Base-by-base conservation (phyloP, 2,113 vertebrate genomes). In the Pterocles gutturalis region DNA sequence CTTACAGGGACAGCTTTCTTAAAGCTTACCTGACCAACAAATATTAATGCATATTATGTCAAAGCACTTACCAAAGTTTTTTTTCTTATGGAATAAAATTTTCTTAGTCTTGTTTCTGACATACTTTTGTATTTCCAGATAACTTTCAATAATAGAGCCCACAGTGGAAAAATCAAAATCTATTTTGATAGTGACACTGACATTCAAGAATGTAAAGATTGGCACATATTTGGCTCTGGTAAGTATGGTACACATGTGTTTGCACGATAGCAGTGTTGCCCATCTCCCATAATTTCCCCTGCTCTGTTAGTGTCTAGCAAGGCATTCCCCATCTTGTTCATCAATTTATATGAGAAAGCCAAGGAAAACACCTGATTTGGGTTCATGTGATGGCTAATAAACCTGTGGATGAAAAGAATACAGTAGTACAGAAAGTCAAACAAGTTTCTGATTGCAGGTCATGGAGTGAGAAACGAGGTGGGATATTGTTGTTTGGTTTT, bases 81-180 rank as follows among this genome's bases (percentile, higher is more conserved):
- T 45, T 75, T 75, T 57, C 55, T 83, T 67, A 36, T 53, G 67
- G 22, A 73, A 64, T 61, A 19, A 20, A 22, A 65, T 65, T 69
- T 28, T 60, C 13, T 9, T 70, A 11, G 14, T 83, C 43, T 38
- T 77, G 18, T n/a, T 87, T 95, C 71, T 90, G n/a, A 76, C 76
- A 11, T 0, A n/a, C 18, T 57, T 51, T 79, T 98, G 31, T 97
- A 34, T 78, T 97, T 97, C 70, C 93, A 99, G 99, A 99, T 99
- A 91, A 99, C 94, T 38, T 99, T 99, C 95, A 98, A 99, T 97
- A 99, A 99, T 79, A 98, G 96, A 97, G 99, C 98, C 79, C 99
- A 99, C 97, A 99, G 99, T 81, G 99, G 99, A 76, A 99, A 99
- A 97, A 98, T 99, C 76, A 99, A 99, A 98, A 91, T 99, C 62